These are phyloP conservation scores for Seriola aureovittata DNA, from an alignment of 2,113 vertebrate species.

Conservation along the genomic window DNA sequence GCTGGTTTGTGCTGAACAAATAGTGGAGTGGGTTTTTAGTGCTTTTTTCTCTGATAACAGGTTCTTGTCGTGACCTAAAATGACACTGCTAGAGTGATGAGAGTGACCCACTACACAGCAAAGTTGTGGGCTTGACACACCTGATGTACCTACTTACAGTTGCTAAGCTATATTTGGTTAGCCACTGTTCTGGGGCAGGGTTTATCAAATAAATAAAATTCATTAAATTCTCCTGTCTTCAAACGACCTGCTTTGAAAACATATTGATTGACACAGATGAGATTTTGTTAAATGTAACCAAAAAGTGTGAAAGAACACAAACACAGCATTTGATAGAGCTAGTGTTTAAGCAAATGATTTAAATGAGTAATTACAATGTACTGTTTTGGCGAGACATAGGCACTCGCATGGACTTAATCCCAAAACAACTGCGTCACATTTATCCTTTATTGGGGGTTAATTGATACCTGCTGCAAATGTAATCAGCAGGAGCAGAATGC, in stretches of 20 bases:
- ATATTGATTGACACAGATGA: neutral
- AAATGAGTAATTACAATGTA: slow-evolving; percentile 48
- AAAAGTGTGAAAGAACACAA: neutral
- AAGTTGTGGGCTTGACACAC: neutral
- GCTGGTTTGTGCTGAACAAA: too few species aligned
- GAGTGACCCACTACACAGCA: neutral
- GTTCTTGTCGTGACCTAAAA: neutral
- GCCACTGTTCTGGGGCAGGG: neutral
- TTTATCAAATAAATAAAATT: neutral
- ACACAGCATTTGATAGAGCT: slow-evolving; percentile 9
- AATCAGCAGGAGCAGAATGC: slow-evolving; percentile 50
- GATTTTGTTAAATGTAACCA: slow-evolving; percentile 5
- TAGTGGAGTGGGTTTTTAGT: too few species aligned
- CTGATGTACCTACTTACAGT: neutral
- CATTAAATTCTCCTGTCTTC: neutral
- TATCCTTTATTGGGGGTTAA: slow-evolving; percentile 44
- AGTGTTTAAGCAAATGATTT: slow-evolving; percentile 37
- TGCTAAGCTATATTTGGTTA: neutral
- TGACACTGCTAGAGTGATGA: too few species aligned
- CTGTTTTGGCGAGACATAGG: slow-evolving; percentile 36
- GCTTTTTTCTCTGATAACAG: neutral
- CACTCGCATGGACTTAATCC: slow-evolving; percentile 47
- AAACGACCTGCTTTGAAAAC: neutral
- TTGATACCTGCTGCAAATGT: slow-evolving; percentile 62
- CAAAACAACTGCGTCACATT: slow-evolving; percentile 51